Evolutionary conservation across 2,888 invertebrate species (phyloP).

Genomic region (Habroteleia sp.): DNA sequence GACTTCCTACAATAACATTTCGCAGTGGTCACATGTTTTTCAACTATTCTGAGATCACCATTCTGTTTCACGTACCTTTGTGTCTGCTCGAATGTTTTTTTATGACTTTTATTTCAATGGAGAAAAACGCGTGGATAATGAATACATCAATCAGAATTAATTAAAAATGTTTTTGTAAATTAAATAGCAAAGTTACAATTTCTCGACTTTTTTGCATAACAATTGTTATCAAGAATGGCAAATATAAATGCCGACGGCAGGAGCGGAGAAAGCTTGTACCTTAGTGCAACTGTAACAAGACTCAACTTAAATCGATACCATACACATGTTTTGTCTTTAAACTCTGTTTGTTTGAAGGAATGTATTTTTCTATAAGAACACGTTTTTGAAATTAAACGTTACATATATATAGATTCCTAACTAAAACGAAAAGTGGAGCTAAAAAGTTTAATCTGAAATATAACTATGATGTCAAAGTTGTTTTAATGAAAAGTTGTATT

Average conservation of each 20-base stretch:
- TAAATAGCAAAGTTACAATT: too few relatives aligned
- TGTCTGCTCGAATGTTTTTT: slow-evolving; percentile 5
- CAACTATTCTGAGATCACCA: slow-evolving; percentile 74
- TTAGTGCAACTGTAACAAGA: not conserved
- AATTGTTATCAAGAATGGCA: not conserved
- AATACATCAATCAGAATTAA: too few relatives aligned
- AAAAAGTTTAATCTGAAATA: not conserved
- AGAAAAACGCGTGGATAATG: too few relatives aligned
- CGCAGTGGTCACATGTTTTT: slow-evolving; percentile 80
- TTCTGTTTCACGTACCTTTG: slow-evolving; percentile 17
- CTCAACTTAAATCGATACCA: slow-evolving; percentile 2
- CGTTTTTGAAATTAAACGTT: not conserved
- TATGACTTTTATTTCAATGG: too few relatives aligned
- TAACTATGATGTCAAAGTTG: too few relatives aligned
- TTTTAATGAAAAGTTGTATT: not conserved
- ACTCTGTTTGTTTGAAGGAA: not conserved
- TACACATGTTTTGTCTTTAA: slow-evolving; percentile 1
- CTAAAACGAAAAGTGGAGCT: not conserved
- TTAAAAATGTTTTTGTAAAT: too few relatives aligned
- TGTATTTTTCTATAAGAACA: slow-evolving; percentile 1
- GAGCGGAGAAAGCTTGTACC: not conserved
- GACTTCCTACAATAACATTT: slow-evolving; percentile 79
- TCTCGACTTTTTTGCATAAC: too few relatives aligned
- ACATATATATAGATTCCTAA: not conserved
- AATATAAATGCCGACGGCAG: slow-evolving; percentile 4